A percentile compares a stretch with the other conserved stretches of the same genome.
phyloP scores from a whole-genome alignment of 2,888 invertebrate genomes.

The Nysson spinosus region DNA sequence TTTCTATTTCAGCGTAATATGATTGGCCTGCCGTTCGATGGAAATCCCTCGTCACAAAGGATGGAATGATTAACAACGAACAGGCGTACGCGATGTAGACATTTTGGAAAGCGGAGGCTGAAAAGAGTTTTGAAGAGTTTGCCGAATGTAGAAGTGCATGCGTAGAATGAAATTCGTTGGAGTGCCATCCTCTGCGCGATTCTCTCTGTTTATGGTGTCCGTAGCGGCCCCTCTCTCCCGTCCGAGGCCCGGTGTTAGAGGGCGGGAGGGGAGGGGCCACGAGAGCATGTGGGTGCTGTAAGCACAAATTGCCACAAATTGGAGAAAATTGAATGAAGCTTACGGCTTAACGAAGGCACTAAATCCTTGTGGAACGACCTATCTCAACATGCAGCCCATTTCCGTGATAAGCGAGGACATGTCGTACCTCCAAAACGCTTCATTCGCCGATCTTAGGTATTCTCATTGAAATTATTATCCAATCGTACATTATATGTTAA shows the following conservation, averaged over 20 bases:
- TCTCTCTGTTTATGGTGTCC: not conserved
- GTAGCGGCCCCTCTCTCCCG: constrained; percentile 33
- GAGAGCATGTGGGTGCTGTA: constrained; percentile 69
- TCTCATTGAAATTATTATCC: too few species aligned
- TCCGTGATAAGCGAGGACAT: constrained; percentile 59
- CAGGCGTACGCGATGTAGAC: constrained; percentile 2
- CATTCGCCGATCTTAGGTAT: constrained; percentile 27
- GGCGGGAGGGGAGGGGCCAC: constrained; percentile 41
- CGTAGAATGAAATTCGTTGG: constrained; percentile 56
- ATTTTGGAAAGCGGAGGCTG: constrained; percentile 27
- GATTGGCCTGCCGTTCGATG: constrained; percentile 8
- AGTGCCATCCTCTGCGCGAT: constrained; percentile 40
- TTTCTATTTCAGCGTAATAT: constrained; percentile 5
- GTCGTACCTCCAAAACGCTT: constrained; percentile 50
- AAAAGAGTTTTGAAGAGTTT: constrained; percentile 53
- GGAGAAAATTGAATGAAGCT: constrained; percentile 77
- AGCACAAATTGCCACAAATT: constrained; percentile 76
- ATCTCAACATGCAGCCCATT: constrained; percentile 71
- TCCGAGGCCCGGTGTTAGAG: constrained; percentile 39
- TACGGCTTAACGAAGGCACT: constrained; percentile 74
- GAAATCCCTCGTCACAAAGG: constrained; percentile 24
- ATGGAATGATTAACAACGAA: constrained; percentile 23
- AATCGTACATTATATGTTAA: too few species aligned
- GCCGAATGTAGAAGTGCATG: constrained; percentile 42
- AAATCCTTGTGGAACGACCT: constrained; percentile 73